These are phyloP conservation scores for Crossocerus cetratus DNA, from an alignment of 2,888 invertebrate genomes.

Conservation along the genomic window DNA sequence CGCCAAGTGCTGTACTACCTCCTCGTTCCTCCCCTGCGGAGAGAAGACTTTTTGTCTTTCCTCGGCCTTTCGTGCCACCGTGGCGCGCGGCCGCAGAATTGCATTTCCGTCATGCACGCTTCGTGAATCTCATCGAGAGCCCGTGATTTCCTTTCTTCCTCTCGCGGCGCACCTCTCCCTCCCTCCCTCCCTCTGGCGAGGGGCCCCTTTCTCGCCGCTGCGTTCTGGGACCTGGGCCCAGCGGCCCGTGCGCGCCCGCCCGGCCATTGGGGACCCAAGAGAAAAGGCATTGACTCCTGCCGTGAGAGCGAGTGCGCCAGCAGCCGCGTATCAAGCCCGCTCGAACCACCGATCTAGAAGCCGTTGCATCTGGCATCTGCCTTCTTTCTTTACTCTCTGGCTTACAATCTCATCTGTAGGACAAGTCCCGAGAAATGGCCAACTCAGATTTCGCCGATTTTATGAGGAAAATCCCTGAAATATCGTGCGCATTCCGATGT, in stretches of 20 bases:
- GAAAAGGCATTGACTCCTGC: conserved; percentile 49
- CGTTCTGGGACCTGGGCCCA: not conserved
- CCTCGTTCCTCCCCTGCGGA: conserved; percentile 33
- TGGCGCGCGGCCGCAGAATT: conserved; percentile 46
- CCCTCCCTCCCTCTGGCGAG: not conserved
- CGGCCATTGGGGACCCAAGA: not conserved
- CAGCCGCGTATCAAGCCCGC: conserved; percentile 28
- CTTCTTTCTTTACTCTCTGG: conserved; percentile 16
- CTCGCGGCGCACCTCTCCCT: not conserved
- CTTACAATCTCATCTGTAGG: no score
- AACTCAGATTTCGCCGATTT: no score
- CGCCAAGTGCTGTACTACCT: conserved; percentile 23
- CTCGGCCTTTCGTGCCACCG: conserved; percentile 49
- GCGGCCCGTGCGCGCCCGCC: not conserved
- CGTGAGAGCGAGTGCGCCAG: not conserved
- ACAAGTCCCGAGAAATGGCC: no score
- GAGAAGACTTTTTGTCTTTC: conserved; percentile 46
- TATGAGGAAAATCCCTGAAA: no score
- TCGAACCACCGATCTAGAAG: conserved; percentile 39
- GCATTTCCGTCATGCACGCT: conserved; percentile 62
- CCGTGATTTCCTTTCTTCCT: conserved; percentile 45
- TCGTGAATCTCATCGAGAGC: conserved; percentile 57
- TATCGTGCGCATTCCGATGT: no score
- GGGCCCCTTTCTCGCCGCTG: not conserved
- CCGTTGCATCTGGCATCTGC: conserved; percentile 17